A percentile compares a stretch with the other conserved stretches of the same genome.
These are phyloP conservation scores for Oncopodura yosiiana DNA, from an alignment of 1,140 invertebrate genomes.

Conservation along the genomic window DNA sequence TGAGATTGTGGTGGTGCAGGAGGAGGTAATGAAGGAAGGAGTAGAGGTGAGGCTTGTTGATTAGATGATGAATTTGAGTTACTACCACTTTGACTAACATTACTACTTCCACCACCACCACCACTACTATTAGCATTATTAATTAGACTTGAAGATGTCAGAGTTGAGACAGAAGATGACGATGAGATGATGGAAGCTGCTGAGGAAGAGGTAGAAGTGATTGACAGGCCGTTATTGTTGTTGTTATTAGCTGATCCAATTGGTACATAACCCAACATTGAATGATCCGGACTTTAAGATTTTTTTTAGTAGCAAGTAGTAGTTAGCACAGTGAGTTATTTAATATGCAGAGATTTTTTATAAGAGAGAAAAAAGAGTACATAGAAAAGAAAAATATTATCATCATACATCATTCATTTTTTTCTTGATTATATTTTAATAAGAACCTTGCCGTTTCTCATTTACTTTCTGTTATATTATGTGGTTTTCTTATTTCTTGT, in stretches of 20 bases:
- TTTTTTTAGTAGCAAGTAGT: too few species aligned
- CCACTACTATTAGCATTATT: constrained; percentile 5
- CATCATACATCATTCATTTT: too few species aligned
- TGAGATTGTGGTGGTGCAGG: background rate
- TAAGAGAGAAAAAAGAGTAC: too few species aligned
- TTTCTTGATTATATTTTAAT: too few species aligned
- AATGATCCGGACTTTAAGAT: background rate
- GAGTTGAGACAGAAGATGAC: constrained; percentile 18
- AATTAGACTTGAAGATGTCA: constrained; percentile 6
- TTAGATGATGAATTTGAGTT: constrained; percentile 1
- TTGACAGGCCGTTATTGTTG: background rate
- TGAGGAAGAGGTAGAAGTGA: constrained; percentile 6
- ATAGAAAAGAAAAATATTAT: too few species aligned
- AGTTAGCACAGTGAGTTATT: too few species aligned
- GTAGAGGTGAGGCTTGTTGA: background rate
- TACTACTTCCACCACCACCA: constrained; percentile 11
- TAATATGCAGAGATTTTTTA: too few species aligned
- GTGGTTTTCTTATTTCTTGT: too few species aligned
- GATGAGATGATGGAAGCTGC: constrained; percentile 13
- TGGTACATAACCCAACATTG: background rate
- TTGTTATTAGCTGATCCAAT: background rate
- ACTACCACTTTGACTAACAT: constrained; percentile 7
- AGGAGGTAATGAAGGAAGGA: constrained; percentile 1
- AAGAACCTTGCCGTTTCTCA: too few species aligned
- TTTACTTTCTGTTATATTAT: too few species aligned